Evolutionary conservation across 2,888 invertebrate genomes (phyloP), one percentile per base, ranked within the genome.

Genomic region (Conchocele bisecta): DNA sequence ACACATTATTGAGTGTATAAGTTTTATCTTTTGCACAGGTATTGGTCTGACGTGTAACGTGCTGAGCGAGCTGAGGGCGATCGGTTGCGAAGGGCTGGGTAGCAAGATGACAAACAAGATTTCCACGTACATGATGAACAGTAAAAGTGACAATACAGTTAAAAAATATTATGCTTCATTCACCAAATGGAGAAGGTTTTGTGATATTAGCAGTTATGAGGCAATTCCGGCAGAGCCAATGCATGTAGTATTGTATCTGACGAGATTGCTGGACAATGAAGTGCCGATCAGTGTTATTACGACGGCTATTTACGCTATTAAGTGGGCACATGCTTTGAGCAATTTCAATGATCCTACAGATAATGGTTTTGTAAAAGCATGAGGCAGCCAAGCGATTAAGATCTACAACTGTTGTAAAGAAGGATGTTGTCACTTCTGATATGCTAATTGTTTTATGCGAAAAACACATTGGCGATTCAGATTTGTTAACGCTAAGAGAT

Each of bases 261-360:
- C 56, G 1, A 24, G 29, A 33, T 50, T 61, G 28, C 2, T 46
- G 13, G 42, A 46, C n/a, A 42, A 28, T 35, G 54, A 50, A 17
- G 42, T 31, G 3, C 28, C 67, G 17, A n/a, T 35, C 26, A 15
- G 17, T 24, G 26, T 22, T 15, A 42, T 68, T 6, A 51, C 42
- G n/a, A 35, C 51, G n/a, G 58, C 31, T 31, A 54, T 65, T 50
- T 69, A 57, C 28, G 35, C 59, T 7, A 54, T 65, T 20, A 70
- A 63, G 50, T 70, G 70, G 70, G 65, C 48, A 26, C 70, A 70
- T 33, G 15, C 54, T 6, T 15, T 65, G 13, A 46, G 46, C 31
- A 44, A 44, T 29, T 35, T 41, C 5, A 15, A 9, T 20, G 48
- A 65, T 54, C 70, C 70, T 22, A 63, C 44, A 11, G 42, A 66